Base-by-base conservation (phyloP, 1,140 invertebrate species). In the Sminthurides bifidus region DNA sequence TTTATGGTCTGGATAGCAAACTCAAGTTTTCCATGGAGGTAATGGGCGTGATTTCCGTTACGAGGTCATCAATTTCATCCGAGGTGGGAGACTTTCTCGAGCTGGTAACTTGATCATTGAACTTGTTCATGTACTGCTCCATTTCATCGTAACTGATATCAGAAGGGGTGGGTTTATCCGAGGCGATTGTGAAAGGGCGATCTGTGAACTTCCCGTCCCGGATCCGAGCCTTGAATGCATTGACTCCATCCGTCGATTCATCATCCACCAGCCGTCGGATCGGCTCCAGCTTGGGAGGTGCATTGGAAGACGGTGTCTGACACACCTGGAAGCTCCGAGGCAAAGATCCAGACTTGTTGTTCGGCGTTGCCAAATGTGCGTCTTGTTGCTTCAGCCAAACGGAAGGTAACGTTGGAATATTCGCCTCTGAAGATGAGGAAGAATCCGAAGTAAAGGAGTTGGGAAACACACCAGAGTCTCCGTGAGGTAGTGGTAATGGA, bases 1-100 rank as follows among this genome's bases (percentile, higher is more conserved):
- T 69, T 82, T 84, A 64, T 84, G 81, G 65, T 85, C 82, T 0
- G 83, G 83, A 67, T 85, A n/a, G 83, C 52, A 83, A 75, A 61
- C 78, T 78, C 40, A 72, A 52, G 48, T 71, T 69, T 21, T 71
- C 72, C 35, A 69, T 70, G 59, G 69, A 74, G 43, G 60, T 71
- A 29, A 59, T 71, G 56, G 33, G 74, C 66, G 64, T 75, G 63
- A 60, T 66, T 44, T 70, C 69, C 19, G 78, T 77, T 2, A 75
- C 68, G 26, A 70, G 72, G 4, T 77, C 75, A 31, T 80, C 77
- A 31, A 73, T 27, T 58, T 75, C 60, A 64, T 74, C 63, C 56
- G 52, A 44, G 44, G 56, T 30, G 44, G 70, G 69, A n/a, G 70
- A 72, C 26, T 71, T 74, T 50, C 71, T 33, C 66, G 70, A 10